Evolutionary conservation across 1,140 invertebrate genomes (phyloP), one percentile per base, ranked within the genome.

Genomic region (Drosophila tsacasi): DNA sequence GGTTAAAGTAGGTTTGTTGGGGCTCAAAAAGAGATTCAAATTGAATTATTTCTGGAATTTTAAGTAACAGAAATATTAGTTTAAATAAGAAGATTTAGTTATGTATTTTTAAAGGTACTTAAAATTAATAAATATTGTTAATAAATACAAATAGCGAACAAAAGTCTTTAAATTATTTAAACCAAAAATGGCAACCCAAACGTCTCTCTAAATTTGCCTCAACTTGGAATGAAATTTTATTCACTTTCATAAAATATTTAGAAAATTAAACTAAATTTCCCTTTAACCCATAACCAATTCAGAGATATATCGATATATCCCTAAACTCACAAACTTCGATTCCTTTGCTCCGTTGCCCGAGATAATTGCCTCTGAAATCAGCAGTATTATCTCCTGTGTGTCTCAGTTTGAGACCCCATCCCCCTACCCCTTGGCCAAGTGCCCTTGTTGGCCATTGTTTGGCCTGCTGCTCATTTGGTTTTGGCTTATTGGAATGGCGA

Each of bases 401-500:
- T 21, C 57, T 27, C n/a, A 15, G 4, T 21, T 32, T 17, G 19
- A 21, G 52, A 5, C 8, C 17, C 25, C 4, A 8, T 23, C 2
- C 9, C 13, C 21, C 40, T n/a, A 2, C 47, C 15, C 23, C 7
- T 1, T 19, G 5, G 39, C 54, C 25, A 64, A 64, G 27, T 46
- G 42, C 13, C 19, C 39, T 58, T 55, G 54, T 52, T 61, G 69
- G 69, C 67, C 71, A 61, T 73, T 61, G 71, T 73, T 73, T 73
- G 71, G 68, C 54, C 52, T 67, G 67, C 75, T 78, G 75, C 75
- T 78, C 75, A 78, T 78, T 77, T 77, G 75, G 74, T 55, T 77
- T 78, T 27, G 75, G 75, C 75, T 78, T 78, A 78, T 78, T 78
- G 75, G 75, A 77, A 78, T 78, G 75, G 75, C 58, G 75, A 78